Percentiles rank a stretch among this genome's conserved stretches.
phyloP scores from a whole-genome alignment of 2,888 invertebrate genomes.

The Muscina levida region DNA sequence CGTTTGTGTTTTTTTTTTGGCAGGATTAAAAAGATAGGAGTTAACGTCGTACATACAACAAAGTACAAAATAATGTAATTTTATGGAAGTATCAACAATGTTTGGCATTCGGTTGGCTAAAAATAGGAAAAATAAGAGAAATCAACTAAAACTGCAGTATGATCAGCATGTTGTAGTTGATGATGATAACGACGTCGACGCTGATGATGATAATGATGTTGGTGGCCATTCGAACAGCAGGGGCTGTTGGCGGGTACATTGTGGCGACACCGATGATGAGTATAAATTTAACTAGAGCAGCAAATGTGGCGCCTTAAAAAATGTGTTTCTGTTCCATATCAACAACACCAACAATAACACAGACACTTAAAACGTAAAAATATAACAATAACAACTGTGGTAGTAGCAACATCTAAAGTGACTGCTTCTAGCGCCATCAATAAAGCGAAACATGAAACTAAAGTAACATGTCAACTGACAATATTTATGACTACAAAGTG shows the following conservation, averaged over 20 bases:
- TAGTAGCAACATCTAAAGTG: background rate
- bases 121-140: constrained; percentile 26
- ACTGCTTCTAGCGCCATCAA: constrained; percentile 57
- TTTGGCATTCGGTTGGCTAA: constrained; percentile 2
- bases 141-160: constrained; percentile 56
- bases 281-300: constrained; percentile 60
- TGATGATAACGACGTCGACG: no score
- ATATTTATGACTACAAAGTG: constrained; percentile 62
- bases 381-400: background rate
- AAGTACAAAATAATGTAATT: constrained; percentile 55
- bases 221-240: background rate
- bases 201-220: no score
- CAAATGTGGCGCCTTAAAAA: constrained; percentile 59
- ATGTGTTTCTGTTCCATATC: constrained; percentile 49
- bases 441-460: constrained; percentile 50
- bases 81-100: constrained; percentile 36
- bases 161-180: constrained; percentile 47
- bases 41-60: constrained; percentile 54
- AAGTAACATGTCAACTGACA: constrained; percentile 63
- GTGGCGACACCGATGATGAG: constrained; percentile 1
- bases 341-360: constrained; percentile 14
- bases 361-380: constrained; percentile 23
- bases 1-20: constrained; percentile 54
- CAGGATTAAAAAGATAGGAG: constrained; percentile 61
- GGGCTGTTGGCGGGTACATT: background rate